Percentiles rank a stretch among this genome's conserved stretches.
phyloP scores from a whole-genome alignment of 2,113 vertebrate genomes.

The Coturnix japonica region DNA sequence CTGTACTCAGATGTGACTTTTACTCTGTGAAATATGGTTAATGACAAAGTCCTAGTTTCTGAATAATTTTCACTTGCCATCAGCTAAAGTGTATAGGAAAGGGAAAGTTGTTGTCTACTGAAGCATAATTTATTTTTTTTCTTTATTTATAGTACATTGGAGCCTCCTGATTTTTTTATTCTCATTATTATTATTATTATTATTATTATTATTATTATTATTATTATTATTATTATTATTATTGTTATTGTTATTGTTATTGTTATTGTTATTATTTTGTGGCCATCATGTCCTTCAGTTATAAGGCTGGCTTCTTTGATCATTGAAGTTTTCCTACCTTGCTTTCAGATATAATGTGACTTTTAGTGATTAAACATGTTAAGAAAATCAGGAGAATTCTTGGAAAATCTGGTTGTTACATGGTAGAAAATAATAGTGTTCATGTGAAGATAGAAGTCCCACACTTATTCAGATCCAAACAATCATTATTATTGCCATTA shows the following conservation, averaged over 20 bases:
- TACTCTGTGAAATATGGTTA: conserved; percentile 30
- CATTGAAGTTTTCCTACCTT: conserved; percentile 30
- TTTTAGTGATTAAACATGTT: conserved; percentile 48
- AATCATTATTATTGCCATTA: rapidly evolving
- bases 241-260: too few species aligned
- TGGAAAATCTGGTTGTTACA: neutral
- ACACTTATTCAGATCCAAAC: neutral
- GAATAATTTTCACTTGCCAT: conserved; percentile 7
- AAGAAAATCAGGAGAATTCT: conserved; percentile 14
- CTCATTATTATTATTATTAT: too few species aligned
- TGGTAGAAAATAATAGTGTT: neutral
- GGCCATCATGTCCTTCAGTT: neutral
- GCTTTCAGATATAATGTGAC: conserved; percentile 9
- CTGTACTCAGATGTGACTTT: conserved; percentile 47
- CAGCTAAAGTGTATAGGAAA: conserved; percentile 6
- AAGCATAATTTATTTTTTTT: neutral
- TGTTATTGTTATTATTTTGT: neutral
- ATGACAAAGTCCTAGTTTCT: conserved; percentile 43
- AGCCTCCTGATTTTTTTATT: neutral
- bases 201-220: too few species aligned
- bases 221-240: too few species aligned
- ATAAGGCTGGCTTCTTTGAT: conserved; percentile 24
- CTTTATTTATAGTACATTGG: neutral
- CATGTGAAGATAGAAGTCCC: neutral
- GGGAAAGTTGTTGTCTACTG: rapidly evolving